Evolutionary conservation across 2,113 vertebrate genomes (phyloP).

Genomic region (Anser brachyrhynchus): DNA sequence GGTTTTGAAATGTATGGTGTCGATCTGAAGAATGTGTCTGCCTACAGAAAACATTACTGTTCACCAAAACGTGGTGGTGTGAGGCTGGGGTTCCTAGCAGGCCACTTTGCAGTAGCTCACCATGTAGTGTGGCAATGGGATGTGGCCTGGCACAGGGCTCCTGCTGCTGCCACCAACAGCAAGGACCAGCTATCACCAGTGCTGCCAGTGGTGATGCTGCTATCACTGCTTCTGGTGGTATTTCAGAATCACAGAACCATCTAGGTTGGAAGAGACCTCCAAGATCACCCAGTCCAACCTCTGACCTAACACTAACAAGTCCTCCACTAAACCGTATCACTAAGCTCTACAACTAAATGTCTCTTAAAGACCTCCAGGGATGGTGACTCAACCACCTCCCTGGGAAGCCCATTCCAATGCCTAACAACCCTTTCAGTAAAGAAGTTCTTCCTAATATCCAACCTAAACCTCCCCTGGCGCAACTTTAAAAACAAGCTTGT

Average conservation of each 20-base stretch:
- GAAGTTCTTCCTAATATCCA: no score
- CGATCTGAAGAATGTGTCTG: neutral
- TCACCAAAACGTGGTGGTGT: neutral
- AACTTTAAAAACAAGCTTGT: neutral
- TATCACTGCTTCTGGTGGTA: neutral
- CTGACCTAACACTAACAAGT: no score
- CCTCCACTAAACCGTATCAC: no score
- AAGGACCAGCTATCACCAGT: neutral
- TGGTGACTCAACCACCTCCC: no score
- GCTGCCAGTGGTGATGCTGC: neutral
- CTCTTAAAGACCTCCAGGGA: no score
- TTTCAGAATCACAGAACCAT: no score
- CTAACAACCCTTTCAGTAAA: no score
- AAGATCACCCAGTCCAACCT: no score
- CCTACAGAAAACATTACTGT: neutral
- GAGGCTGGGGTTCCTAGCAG: neutral
- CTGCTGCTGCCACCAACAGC: neutral
- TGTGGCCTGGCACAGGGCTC: neutral
- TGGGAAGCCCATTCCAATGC: no score
- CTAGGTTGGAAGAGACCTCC: no score
- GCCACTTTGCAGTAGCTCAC: neutral
- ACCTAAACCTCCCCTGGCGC: no score
- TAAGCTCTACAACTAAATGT: no score
- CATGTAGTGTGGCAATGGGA: fast-evolving
- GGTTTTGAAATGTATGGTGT: neutral